phyloP scores from a whole-genome alignment of 1,140 invertebrate species.

The Drosophila fuyamai region DNA sequence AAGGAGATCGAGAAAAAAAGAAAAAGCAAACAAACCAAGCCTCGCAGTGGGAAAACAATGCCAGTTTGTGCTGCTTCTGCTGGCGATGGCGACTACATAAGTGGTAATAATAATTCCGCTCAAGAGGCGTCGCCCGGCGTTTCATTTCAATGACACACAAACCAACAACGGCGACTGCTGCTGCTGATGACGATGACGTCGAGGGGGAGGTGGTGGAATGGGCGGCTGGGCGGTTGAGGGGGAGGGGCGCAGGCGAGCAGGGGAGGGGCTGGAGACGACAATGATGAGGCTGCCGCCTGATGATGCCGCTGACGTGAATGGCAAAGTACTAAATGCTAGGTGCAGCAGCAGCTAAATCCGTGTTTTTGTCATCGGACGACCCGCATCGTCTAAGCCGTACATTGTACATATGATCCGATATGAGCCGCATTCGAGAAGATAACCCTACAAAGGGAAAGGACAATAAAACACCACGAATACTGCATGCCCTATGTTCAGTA shows the following conservation, averaged over 20 bases:
- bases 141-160: slow-evolving; percentile 84
- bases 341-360: slow-evolving; percentile 48
- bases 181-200: slow-evolving; percentile 34
- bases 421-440: slow-evolving; percentile 14
- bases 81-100: slow-evolving; percentile 68
- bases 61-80: slow-evolving; percentile 46
- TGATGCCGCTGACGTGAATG: slow-evolving; percentile 49
- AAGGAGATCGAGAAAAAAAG: slow-evolving; percentile 19
- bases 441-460: slow-evolving; percentile 2
- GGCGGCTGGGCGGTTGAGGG: neutral
- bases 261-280: slow-evolving; percentile 5
- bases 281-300: slow-evolving; percentile 27
- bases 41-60: slow-evolving; percentile 75
- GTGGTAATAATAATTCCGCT: slow-evolving; percentile 84
- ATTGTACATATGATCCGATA: slow-evolving; percentile 38
- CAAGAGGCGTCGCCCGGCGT: slow-evolving; percentile 79
- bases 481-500: neutral
- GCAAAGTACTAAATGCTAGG: slow-evolving; percentile 48
- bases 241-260: neutral
- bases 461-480: slow-evolving; percentile 3
- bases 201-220: neutral
- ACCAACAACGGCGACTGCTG: slow-evolving; percentile 59
- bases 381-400: slow-evolving; percentile 40
- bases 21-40: slow-evolving; percentile 63
- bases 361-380: slow-evolving; percentile 55